These are phyloP conservation scores for Eucera pruinosa DNA, from an alignment of 2,888 invertebrate genomes.

Conservation along the genomic window DNA sequence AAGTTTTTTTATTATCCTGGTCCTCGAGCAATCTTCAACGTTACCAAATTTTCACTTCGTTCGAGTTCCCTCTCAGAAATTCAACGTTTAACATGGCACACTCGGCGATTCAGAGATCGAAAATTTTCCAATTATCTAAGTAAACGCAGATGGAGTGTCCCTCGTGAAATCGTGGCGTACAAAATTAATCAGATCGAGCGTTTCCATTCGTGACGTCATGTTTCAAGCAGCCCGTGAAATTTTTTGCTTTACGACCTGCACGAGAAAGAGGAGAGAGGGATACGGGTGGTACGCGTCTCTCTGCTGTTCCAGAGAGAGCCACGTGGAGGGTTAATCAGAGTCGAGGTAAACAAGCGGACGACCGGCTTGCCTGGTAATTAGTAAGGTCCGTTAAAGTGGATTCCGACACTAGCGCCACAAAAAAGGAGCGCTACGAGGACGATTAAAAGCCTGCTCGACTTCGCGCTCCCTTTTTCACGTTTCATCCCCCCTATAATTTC, in stretches of 20 bases:
- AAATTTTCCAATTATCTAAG: conserved; percentile 39
- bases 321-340: conserved; percentile 78
- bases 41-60: too few relatives aligned
- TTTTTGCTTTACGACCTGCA: conserved; percentile 10
- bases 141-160: conserved; percentile 26
- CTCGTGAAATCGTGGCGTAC: conserved; percentile 15
- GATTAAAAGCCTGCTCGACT: conserved; percentile 67
- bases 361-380: conserved; percentile 75
- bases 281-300: not conserved
- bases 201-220: not conserved
- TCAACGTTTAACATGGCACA: not conserved
- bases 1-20: too few relatives aligned
- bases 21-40: too few relatives aligned
- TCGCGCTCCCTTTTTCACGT: conserved; percentile 37
- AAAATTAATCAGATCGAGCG: conserved; percentile 42
- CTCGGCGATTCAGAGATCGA: conserved; percentile 7
- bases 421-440: conserved; percentile 63
- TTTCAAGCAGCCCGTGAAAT: conserved; percentile 24
- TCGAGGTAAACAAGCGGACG: conserved; percentile 77
- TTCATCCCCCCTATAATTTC: conserved; percentile 6
- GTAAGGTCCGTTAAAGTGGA: conserved; percentile 76
- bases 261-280: too few relatives aligned
- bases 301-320: conserved; percentile 22
- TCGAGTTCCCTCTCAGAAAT: not conserved
- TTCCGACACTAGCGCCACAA: conserved; percentile 63